Base-by-base conservation (phyloP, 92 coral and sea anemone species). In the Montipora capitata region DNA sequence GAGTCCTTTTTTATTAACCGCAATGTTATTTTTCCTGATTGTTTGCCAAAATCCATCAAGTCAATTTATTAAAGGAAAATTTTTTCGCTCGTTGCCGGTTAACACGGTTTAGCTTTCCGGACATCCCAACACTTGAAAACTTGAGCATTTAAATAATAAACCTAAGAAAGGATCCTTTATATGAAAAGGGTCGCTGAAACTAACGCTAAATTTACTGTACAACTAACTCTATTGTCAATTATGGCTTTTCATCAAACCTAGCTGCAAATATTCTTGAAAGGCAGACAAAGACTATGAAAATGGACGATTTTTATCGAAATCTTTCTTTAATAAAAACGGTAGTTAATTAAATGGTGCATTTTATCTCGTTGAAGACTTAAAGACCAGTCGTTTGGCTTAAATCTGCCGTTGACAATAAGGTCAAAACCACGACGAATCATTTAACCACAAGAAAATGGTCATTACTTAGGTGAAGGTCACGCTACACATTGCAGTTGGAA, bases 11-110 rank as follows among this genome's bases (percentile, higher is more conserved):
- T 18, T 20, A 12, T 11, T 18, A 72, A 73, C 79, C 71, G 11
- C 72, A 61, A 40, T 83, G 80, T 83, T 83, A 38, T 62, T 38
- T 73, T 83, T 83, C 27, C 14, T 83, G 74, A 72, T 72, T 56
- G 52, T 45, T 62, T 61, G 68, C 58, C 63, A 54, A 71, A 68
- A 14, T 57, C 69, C 52, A 13, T 57, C 78, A n/a, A 62, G 44
- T 72, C 18, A n/a, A 59, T 40, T 6, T 56, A 41, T 40, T 52
- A 58, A 44, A 41, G 44, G 44, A 17, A 20, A 16, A 41, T 18
- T 18, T 16, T 70, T 27, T 82, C 13, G 3, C 18, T 39, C 18
- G 41, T 40, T 18, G 27, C 48, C 15, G 76, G 52, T 51, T 40
- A 38, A 15, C 40, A 52, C 77, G 77, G 66, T 35, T 81, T 40